Conservation (phyloP, 2,113 vertebrate genomes). For the Neolamprologus brichardi region DNA sequence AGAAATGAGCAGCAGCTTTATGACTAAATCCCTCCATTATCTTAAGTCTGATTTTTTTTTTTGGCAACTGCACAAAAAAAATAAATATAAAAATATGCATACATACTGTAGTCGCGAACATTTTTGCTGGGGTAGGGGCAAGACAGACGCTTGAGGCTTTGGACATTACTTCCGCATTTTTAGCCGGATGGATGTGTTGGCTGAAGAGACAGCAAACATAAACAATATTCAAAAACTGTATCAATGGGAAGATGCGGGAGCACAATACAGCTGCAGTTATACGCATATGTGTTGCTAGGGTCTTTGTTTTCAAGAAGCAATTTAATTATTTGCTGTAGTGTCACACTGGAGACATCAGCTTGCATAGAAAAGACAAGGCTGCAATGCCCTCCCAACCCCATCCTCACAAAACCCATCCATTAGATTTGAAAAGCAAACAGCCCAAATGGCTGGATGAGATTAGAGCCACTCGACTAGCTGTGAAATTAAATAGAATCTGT, state of each 20-base stretch:
- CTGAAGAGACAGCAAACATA: neutral
- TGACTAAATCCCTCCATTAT: neutral
- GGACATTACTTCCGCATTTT: neutral
- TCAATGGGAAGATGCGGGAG: slow-evolving; percentile 3
- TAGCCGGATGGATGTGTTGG: neutral
- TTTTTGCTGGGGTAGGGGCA: neutral
- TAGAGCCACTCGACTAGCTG: slow-evolving; percentile 68
- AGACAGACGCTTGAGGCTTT: neutral
- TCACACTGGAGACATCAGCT: slow-evolving; percentile 55
- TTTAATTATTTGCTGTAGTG: slow-evolving; percentile 48
- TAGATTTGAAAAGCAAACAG: slow-evolving; percentile 64
- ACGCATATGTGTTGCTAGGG: neutral
- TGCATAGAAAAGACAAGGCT: slow-evolving; percentile 36
- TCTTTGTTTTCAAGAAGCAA: slow-evolving; percentile 44
- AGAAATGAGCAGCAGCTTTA: neutral
- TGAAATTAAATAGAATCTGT: slow-evolving; percentile 72
- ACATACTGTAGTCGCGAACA: slow-evolving; percentile 5
- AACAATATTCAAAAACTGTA: neutral
- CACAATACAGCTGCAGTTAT: slow-evolving; percentile 26
- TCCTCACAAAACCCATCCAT: slow-evolving; percentile 38
- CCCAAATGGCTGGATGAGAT: slow-evolving; percentile 63
- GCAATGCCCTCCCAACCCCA: neutral
- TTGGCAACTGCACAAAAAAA: neutral
- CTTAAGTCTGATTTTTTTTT: neutral
- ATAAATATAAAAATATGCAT: neutral